Evolutionary conservation across 2,888 invertebrate genomes (phyloP).

Genomic region (Catocala fraxini): DNA sequence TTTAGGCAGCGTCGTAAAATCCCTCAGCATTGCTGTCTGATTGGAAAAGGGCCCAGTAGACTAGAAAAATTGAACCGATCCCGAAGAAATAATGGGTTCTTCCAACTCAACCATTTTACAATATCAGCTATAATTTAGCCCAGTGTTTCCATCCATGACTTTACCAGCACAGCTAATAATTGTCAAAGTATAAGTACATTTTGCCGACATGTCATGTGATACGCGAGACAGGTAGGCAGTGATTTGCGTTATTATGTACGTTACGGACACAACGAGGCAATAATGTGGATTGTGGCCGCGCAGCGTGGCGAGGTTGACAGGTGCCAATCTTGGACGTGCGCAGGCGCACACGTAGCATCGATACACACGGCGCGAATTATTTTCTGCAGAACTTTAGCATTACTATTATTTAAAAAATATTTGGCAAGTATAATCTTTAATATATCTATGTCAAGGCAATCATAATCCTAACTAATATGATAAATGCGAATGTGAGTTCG

Average conservation of each 20-base stretch:
- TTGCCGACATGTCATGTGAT: neutral
- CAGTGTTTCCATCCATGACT: neutral
- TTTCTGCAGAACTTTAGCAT: too few relatives aligned
- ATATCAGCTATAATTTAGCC: neutral
- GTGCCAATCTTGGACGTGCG: slow-evolving; percentile 83
- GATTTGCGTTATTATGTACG: slow-evolving; percentile 41
- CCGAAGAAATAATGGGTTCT: too few relatives aligned
- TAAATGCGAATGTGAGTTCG: too few relatives aligned
- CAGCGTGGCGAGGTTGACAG: slow-evolving; percentile 79
- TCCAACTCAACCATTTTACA: too few relatives aligned
- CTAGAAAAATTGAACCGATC: too few relatives aligned
- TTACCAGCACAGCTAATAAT: neutral
- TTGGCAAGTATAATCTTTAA: too few relatives aligned
- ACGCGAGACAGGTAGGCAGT: slow-evolving; percentile 26
- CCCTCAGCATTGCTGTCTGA: too few relatives aligned
- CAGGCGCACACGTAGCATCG: slow-evolving; percentile 57
- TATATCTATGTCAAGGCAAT: too few relatives aligned
- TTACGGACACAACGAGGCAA: slow-evolving; percentile 38
- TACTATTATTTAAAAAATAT: too few relatives aligned
- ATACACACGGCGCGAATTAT: slow-evolving; percentile 43
- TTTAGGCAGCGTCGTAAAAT: too few relatives aligned
- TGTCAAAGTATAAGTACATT: neutral
- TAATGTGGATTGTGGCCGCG: slow-evolving; percentile 58
- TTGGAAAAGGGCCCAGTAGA: too few relatives aligned
- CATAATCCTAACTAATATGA: too few relatives aligned